Conservation (phyloP, 2,888 invertebrate genomes). For the Phaedon cochleariae region DNA sequence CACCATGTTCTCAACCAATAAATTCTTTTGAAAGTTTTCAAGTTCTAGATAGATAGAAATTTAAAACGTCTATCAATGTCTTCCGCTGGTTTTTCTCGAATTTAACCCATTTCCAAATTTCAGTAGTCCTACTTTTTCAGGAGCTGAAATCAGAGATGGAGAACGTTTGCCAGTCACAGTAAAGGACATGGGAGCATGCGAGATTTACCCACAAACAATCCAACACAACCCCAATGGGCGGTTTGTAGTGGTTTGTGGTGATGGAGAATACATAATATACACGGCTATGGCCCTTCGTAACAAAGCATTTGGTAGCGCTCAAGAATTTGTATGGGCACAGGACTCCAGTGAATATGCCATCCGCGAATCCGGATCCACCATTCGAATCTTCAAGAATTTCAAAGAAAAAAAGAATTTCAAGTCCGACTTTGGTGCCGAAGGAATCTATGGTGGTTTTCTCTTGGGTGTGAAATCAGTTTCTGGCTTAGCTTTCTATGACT, state of each 20-base stretch:
- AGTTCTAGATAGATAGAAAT: too few species aligned
- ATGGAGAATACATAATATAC: conserved; percentile 99
- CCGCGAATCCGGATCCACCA: conserved; percentile 83
- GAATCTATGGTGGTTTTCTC: conserved; percentile 63
- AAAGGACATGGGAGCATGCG: conserved; percentile 99
- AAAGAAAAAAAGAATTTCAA: conserved; percentile 96
- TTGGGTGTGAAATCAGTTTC: conserved; percentile 86
- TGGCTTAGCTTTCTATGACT: conserved; percentile 95
- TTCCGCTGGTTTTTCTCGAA: too few species aligned
- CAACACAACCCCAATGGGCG: conserved; percentile 98
- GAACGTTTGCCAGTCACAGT: conserved; percentile 92
- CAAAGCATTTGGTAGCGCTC: conserved; percentile 97
- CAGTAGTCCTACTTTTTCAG: too few species aligned
- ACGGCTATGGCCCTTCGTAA: conserved; percentile 99
- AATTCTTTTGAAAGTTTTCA: too few species aligned
- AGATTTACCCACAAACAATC: conserved; percentile 98
- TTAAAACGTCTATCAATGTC: too few species aligned
- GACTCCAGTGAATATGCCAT: conserved; percentile 95
- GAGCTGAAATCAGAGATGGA: conserved; percentile 83
- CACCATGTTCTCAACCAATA: too few species aligned
- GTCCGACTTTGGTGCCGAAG: conserved; percentile 96
- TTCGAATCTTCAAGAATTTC: conserved; percentile 97
- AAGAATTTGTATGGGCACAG: conserved; percentile 98
- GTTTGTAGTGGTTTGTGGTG: conserved; percentile 96
- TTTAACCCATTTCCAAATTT: too few species aligned